These are phyloP conservation scores for Agelastica alni DNA, from an alignment of 2,888 invertebrate species.

Conservation along the genomic window DNA sequence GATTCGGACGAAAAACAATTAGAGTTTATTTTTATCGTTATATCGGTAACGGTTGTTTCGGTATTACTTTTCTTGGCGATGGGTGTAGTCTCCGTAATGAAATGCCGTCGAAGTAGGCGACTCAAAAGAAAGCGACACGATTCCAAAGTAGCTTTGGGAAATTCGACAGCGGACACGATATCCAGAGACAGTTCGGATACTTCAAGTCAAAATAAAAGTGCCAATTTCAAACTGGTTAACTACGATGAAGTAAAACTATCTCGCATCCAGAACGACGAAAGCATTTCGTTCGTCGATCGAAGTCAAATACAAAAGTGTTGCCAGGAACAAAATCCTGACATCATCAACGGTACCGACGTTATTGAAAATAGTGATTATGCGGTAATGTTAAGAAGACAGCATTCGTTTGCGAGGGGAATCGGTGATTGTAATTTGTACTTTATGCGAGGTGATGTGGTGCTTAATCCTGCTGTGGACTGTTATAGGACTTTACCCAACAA, in stretches of 20 bases:
- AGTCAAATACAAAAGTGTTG: conserved; percentile 52
- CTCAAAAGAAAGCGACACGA: conserved; percentile 62
- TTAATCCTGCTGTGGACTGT: conserved; percentile 55
- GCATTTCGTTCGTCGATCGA: conserved; percentile 3
- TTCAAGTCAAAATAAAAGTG: conserved; percentile 44
- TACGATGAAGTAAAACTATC: conserved; percentile 40
- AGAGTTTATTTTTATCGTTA: conserved; percentile 72
- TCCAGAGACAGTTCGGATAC: conserved; percentile 49
- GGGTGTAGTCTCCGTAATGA: conserved; percentile 66
- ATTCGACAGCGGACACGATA: conserved; percentile 50
- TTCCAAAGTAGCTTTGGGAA: conserved; percentile 57
- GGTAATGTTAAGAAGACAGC: conserved; percentile 25
- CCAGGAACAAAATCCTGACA: conserved; percentile 76
- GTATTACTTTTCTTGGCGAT: conserved; percentile 69
- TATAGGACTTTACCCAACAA: conserved; percentile 75
- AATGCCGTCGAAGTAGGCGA: conserved; percentile 50
- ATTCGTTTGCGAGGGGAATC: conserved; percentile 25
- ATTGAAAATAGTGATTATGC: conserved; percentile 48
- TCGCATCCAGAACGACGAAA: conserved; percentile 7
- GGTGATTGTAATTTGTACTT: conserved; percentile 62
- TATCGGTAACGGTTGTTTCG: conserved; percentile 68
- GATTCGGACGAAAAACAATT: conserved; percentile 50
- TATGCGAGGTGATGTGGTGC: conserved; percentile 23
- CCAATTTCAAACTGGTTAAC: conserved; percentile 41
- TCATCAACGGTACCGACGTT: conserved; percentile 77